Percentiles rank a stretch among this genome's conserved stretches.
Conservation (phyloP, 1,140 invertebrate genomes). For the Penaeus vannamei region DNA sequence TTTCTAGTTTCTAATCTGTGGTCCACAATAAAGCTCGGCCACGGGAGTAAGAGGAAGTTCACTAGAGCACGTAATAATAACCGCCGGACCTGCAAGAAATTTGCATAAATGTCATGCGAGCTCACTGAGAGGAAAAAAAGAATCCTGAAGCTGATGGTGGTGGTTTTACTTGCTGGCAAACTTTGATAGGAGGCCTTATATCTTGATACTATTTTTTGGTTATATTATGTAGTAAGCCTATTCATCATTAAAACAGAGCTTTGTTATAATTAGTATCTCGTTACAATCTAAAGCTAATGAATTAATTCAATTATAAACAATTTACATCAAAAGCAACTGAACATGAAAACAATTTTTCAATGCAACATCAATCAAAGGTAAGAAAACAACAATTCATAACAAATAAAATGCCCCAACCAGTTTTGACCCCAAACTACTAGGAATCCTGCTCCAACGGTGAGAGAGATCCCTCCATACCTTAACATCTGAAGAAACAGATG, state of each 20-base stretch:
- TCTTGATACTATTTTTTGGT: no score
- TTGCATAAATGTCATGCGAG: neutral
- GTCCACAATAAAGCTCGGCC: conserved; percentile 72
- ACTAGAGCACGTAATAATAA: conserved; percentile 75
- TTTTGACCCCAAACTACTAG: neutral
- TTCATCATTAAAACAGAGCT: no score
- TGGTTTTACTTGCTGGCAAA: no score
- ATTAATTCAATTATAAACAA: no score
- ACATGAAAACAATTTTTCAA: no score
- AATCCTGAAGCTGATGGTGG: no score
- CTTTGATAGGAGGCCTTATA: no score
- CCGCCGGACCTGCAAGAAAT: conserved; percentile 72
- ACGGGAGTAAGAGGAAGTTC: conserved; percentile 76
- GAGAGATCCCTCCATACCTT: conserved; percentile 70
- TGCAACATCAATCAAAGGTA: no score
- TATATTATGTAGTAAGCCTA: no score
- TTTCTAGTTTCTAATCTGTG: conserved; percentile 73
- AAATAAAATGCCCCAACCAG: neutral
- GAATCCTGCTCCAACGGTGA: neutral
- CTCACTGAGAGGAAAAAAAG: conserved; percentile 28
- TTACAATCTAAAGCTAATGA: no score
- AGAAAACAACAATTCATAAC: neutral
- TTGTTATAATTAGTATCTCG: no score
- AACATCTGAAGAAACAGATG: conserved; percentile 48
- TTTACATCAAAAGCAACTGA: no score